Evolutionary conservation across 2,113 vertebrate genomes (phyloP).

Genomic region (Dissostichus mawsoni): DNA sequence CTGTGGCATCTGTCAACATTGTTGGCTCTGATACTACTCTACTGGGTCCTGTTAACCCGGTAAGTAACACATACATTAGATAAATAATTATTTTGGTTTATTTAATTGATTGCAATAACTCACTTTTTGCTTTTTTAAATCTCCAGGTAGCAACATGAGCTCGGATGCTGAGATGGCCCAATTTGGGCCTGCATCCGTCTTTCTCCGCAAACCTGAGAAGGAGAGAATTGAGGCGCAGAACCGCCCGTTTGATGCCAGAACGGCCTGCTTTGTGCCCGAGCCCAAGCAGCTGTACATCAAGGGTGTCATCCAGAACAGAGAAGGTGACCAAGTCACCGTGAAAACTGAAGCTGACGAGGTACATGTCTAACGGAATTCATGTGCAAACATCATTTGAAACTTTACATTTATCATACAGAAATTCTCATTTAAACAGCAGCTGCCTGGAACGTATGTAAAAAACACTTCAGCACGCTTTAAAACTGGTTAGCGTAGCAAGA

Average conservation of each 20-base stretch:
- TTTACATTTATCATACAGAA: not conserved
- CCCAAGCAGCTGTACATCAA: slow-evolving; percentile 85
- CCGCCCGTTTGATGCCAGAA: slow-evolving; percentile 88
- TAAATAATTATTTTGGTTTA: not conserved
- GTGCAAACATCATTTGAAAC: not conserved
- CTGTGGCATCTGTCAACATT: not conserved
- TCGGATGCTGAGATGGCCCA: slow-evolving; percentile 84
- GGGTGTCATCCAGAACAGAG: slow-evolving; percentile 83
- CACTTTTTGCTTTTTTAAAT: not conserved
- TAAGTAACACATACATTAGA: not conserved
- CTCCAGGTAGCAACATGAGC: slow-evolving; percentile 80
- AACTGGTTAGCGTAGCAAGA: not conserved
- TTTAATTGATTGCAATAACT: not conserved
- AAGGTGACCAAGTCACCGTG: slow-evolving; percentile 84
- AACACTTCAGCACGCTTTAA: not conserved
- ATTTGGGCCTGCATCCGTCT: slow-evolving; percentile 83
- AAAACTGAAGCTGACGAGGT: slow-evolving; percentile 86
- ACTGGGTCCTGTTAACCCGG: slow-evolving; percentile 1
- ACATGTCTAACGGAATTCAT: not conserved
- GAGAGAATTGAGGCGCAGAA: slow-evolving; percentile 88
- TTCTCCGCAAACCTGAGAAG: slow-evolving; percentile 86
- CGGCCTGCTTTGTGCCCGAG: slow-evolving; percentile 87
- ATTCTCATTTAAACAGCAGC: not conserved
- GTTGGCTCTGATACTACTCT: not conserved
- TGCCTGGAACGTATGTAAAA: not conserved